phyloP scores from a whole-genome alignment of 2,113 vertebrate genomes.

The Elanoides forficatus region DNA sequence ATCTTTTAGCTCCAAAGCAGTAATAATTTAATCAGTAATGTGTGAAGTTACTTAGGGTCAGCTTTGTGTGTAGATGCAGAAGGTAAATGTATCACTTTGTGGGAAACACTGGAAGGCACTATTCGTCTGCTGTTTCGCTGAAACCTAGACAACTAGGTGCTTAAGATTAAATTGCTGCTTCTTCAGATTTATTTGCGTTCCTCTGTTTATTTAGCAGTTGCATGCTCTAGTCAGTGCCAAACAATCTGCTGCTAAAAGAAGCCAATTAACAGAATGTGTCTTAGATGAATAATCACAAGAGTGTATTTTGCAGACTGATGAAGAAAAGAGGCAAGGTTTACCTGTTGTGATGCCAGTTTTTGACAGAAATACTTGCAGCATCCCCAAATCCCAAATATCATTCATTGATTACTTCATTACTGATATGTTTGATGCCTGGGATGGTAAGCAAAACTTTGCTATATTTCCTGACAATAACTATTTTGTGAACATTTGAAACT shows the following conservation, averaged over 20 bases:
- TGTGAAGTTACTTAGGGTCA: background rate
- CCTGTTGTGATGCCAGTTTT: constrained; percentile 98
- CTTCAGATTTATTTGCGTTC: background rate
- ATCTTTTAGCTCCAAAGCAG: background rate
- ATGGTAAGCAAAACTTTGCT: constrained; percentile 80
- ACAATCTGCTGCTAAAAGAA: background rate
- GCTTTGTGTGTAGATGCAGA: background rate
- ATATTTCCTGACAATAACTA: background rate
- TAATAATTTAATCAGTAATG: background rate
- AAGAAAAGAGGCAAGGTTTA: constrained; percentile 89
- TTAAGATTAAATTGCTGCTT: background rate
- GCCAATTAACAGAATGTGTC: background rate
- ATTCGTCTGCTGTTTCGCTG: background rate
- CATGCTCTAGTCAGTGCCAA: background rate
- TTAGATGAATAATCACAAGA: background rate
- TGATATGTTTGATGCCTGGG: constrained; percentile 98
- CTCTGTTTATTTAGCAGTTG: background rate
- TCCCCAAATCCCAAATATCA: constrained; percentile 96
- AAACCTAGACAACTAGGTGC: background rate
- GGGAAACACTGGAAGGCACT: background rate
- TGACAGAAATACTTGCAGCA: constrained; percentile 96
- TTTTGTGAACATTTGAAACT: background rate
- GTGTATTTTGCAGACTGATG: constrained; percentile 85
- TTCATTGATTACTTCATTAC: constrained; percentile 99
- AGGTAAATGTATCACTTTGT: background rate